These are phyloP conservation scores for Acanthaster planci DNA, from an alignment of 35 echinoderm and acorn worm species.

Conservation along the genomic window DNA sequence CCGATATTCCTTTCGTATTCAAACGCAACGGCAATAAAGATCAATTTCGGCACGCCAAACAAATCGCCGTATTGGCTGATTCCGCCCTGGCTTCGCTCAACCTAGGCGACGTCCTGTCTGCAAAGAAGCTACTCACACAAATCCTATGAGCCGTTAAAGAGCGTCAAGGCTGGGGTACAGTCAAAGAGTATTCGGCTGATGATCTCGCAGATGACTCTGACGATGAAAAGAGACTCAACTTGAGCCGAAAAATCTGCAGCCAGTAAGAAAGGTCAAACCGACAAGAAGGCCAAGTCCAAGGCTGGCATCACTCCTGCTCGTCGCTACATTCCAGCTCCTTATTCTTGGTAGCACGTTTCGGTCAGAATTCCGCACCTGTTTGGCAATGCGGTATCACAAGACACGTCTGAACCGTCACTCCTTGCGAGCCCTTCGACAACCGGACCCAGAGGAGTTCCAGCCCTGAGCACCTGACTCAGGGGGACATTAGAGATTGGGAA, in stretches of 20 bases:
- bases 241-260: slow-evolving; percentile 33
- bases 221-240: slow-evolving; percentile 25
- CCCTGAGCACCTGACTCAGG: background rate
- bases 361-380: slow-evolving; percentile 39
- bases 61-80: slow-evolving; percentile 10
- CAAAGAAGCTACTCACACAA: background rate
- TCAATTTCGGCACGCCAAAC: background rate
- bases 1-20: background rate
- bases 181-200: slow-evolving; percentile 35
- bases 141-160: background rate
- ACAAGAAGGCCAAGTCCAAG: slow-evolving; percentile 21
- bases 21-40: background rate
- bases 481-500: slow-evolving; percentile 42
- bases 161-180: slow-evolving; percentile 37
- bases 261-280: slow-evolving; percentile 2
- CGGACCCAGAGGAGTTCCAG: background rate
- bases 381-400: slow-evolving; percentile 39
- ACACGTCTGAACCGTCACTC: slow-evolving; percentile 25
- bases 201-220: slow-evolving; percentile 27
- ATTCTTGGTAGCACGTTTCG: background rate
- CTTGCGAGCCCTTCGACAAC: slow-evolving; percentile 11
- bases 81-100: background rate
- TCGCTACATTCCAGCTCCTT: background rate
- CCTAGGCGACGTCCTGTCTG: background rate
- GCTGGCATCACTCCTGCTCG: background rate